These are phyloP conservation scores for Pseudorasbora parva DNA, from an alignment of 2,113 vertebrate genomes.

Conservation along the genomic window DNA sequence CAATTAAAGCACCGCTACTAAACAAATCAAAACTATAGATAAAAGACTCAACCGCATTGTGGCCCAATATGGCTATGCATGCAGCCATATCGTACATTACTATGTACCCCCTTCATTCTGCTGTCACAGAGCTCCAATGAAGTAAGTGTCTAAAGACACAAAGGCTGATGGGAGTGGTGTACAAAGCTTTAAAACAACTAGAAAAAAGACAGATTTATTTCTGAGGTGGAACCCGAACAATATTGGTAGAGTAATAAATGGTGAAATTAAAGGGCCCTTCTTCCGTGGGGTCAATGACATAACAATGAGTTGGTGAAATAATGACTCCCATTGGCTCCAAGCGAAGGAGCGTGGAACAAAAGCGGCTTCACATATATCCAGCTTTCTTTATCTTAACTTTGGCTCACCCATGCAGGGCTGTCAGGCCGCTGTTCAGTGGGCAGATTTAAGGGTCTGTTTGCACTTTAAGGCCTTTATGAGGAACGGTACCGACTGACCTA, in stretches of 20 bases:
- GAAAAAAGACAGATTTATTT: slow-evolving; percentile 62
- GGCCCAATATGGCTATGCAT: neutral
- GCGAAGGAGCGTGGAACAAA: slow-evolving; percentile 73
- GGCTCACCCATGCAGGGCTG: slow-evolving; percentile 77
- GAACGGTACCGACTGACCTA: slow-evolving; percentile 56
- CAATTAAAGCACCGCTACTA: neutral
- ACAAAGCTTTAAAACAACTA: slow-evolving; percentile 57
- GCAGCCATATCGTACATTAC: slow-evolving; percentile 24
- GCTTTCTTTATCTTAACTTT: slow-evolving; percentile 74
- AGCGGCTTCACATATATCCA: slow-evolving; percentile 72
- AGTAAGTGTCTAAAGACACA: slow-evolving; percentile 45
- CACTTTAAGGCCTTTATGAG: slow-evolving; percentile 67
- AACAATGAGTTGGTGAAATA: slow-evolving; percentile 72
- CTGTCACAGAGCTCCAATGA: slow-evolving; percentile 35
- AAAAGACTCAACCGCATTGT: neutral
- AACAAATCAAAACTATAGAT: neutral
- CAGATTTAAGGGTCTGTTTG: slow-evolving; percentile 78
- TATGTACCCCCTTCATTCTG: slow-evolving; percentile 31
- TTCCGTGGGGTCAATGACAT: slow-evolving; percentile 79
- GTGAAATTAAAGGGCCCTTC: slow-evolving; percentile 73
- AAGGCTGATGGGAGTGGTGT: slow-evolving; percentile 42
- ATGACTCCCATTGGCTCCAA: slow-evolving; percentile 71
- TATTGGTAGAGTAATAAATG: slow-evolving; percentile 72
- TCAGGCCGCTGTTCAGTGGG: slow-evolving; percentile 66
- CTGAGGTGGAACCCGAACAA: slow-evolving; percentile 54